Evolutionary conservation across 2,888 invertebrate genomes (phyloP).

Genomic region (Plemyria rubiginata): DNA sequence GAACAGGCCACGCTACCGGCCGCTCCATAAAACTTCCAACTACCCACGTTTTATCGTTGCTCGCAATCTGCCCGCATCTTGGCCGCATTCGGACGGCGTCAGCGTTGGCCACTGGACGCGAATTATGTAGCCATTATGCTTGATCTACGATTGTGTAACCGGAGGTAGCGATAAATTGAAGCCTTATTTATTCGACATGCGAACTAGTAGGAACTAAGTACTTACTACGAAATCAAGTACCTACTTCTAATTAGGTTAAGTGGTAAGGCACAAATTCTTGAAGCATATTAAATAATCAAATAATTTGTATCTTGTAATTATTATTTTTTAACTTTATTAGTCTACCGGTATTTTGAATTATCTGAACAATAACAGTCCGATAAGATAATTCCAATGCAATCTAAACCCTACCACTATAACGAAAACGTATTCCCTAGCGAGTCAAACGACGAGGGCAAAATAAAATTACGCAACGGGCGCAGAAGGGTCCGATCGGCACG

Average conservation of each 20-base stretch:
- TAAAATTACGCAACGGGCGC: constrained; percentile 70
- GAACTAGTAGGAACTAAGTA: constrained; percentile 18
- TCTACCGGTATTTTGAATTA: constrained; percentile 5
- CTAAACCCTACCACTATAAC: constrained; percentile 56
- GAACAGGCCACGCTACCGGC: constrained; percentile 70
- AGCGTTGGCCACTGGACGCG: constrained; percentile 65
- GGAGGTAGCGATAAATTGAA: constrained; percentile 59
- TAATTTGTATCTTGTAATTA: no score
- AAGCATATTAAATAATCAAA: no score
- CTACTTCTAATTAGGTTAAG: not conserved
- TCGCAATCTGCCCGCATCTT: constrained; percentile 72
- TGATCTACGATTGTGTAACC: constrained; percentile 61
- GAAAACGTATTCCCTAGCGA: constrained; percentile 57
- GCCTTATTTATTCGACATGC: constrained; percentile 44
- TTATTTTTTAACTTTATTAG: not conserved
- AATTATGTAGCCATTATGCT: constrained; percentile 72
- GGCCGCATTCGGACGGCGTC: constrained; percentile 66
- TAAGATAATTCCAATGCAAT: constrained; percentile 44
- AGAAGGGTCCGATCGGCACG: constrained; percentile 57
- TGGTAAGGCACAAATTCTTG: not conserved
- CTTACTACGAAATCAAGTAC: constrained; percentile 6
- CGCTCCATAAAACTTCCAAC: constrained; percentile 75
- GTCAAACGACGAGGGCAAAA: constrained; percentile 56
- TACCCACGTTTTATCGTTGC: constrained; percentile 71
- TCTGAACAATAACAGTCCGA: constrained; percentile 39